These are phyloP conservation scores for Capricornis sumatraensis DNA, from an alignment of 2,113 vertebrate species.

Conservation along the genomic window DNA sequence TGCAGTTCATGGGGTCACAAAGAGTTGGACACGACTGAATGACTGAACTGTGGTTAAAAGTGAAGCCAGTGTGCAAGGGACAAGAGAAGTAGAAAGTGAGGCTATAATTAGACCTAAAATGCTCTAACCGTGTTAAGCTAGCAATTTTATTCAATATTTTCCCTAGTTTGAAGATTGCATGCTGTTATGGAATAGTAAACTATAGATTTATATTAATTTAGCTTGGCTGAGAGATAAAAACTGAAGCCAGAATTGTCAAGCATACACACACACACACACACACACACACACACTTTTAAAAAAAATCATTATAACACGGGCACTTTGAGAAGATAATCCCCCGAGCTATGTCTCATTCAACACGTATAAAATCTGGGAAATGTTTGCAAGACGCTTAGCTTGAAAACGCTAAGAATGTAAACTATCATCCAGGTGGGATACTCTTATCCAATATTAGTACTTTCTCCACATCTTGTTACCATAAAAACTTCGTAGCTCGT, in stretches of 20 bases:
- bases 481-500: background rate
- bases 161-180: background rate
- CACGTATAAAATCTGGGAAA: background rate
- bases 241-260: background rate
- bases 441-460: background rate
- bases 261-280: fast-evolving
- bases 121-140: background rate
- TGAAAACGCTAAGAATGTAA: background rate
- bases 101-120: background rate
- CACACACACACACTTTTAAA: background rate
- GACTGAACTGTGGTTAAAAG: background rate
- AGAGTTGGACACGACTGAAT: too few relatives aligned
- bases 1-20: too few relatives aligned
- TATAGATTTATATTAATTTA: background rate
- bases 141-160: background rate
- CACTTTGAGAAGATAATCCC: background rate
- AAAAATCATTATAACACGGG: background rate
- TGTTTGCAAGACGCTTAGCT: background rate
- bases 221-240: background rate
- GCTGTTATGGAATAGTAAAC: background rate
- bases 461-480: background rate
- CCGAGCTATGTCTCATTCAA: background rate
- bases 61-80: conserved; percentile 11
- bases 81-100: conserved; percentile 49
- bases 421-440: background rate